phyloP scores from a whole-genome alignment of 2,797 vertebrate genomes.

The Sitta carolinensis region DNA sequence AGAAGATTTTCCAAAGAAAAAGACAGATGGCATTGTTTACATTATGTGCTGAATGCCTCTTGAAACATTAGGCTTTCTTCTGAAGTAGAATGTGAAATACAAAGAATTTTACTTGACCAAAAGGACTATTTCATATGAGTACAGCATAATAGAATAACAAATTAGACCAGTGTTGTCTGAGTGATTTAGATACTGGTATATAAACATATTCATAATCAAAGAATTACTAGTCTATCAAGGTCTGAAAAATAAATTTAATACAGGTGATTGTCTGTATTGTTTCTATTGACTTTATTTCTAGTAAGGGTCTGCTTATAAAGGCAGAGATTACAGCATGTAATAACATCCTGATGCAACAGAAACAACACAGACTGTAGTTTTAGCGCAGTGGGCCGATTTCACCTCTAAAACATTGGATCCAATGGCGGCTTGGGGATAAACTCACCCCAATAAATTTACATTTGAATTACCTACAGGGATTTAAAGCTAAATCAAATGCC shows the following conservation, averaged over 20 bases:
- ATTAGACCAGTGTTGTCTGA: neutral
- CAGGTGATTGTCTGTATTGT: neutral
- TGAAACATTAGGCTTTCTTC: constrained; percentile 2
- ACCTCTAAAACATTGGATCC: neutral
- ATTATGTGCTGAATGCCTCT: constrained; percentile 37
- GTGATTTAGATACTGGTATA: neutral
- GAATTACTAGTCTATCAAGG: neutral
- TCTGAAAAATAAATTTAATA: neutral
- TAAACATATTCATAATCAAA: neutral
- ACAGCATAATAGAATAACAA: neutral
- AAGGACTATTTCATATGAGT: neutral
- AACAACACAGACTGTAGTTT: constrained; percentile 3
- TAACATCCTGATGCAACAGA: constrained; percentile 30
- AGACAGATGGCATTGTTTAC: constrained; percentile 69
- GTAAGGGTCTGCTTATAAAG: neutral
- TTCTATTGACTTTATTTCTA: neutral
- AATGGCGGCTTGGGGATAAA: neutral
- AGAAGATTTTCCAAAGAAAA: constrained; percentile 72
- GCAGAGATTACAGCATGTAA: neutral
- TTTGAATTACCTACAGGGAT: constrained; percentile 51
- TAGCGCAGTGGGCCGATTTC: neutral
- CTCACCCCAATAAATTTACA: constrained; percentile 63
- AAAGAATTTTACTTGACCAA: constrained; percentile 23
- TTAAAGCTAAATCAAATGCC: constrained; percentile 64
- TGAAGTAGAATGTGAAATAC: constrained; percentile 52